Evolutionary conservation across 2,888 invertebrate genomes (phyloP), one percentile per base, ranked within the genome.

Genomic region (Listrodromus nycthemerus): DNA sequence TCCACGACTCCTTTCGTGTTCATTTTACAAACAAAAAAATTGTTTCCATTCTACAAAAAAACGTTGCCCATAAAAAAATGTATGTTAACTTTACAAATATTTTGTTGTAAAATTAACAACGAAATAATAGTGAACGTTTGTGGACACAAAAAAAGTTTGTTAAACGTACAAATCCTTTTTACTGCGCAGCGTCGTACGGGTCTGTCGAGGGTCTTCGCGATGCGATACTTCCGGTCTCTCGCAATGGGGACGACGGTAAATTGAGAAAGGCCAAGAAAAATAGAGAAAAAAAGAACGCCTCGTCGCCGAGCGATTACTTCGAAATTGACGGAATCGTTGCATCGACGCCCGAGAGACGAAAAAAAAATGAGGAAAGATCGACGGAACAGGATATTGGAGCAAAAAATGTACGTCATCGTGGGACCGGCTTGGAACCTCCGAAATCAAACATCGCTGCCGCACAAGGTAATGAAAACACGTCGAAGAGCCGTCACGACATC

Each of bases 301-400:
- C 65, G 3, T 70, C 70, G 41, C 74, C 78, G 50, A 45, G 48
- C n/a, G 77, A 84, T 73, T 16, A 21, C 21, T 55, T 16, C 2
- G 21, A 30, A 30, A 45, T 33, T 3, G 10, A 63, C 10, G 52
- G 19, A 48, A 24, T 66, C 30, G 21, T 41, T 13, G 6, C 48
- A 1, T 63, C 67, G 41, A 63, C 50, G 7, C 10, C 74, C 6
- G 63, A 58, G 52, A 27, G 10, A 8, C 37, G 73, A 55, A 78
- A 61, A 13, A 81, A 69, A 58, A 58, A 69, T 19, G 55, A 37
- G 19, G 16, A 16, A 2, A 52, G 78, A 13, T 33, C 30, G 27
- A 10, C 55, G 65, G 63, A 65, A 30, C 27, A 13, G 27, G 24
- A 16, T 13, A 50, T n/a, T 19, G 75, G 48, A n/a, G 55, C 55